Base-by-base conservation (phyloP, 2,888 invertebrate species). In the Caenorhabditis plicata region DNA sequence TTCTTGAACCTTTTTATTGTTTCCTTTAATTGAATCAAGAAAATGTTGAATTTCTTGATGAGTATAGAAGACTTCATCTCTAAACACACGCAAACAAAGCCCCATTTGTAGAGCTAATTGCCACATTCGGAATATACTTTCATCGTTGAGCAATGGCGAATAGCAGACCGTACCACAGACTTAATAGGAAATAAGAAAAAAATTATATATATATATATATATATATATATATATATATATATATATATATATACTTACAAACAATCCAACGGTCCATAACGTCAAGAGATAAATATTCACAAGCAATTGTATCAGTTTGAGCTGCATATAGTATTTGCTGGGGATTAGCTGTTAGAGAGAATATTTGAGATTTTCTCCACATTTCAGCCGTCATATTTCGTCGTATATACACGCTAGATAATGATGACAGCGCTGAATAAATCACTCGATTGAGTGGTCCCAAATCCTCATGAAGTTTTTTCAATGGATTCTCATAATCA, bases 181-280 rank as follows among this genome's bases (percentile, higher is more conserved):
- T 86, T 75, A 25, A 81, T 40, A 11, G 40, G n/a, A 22, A 0
- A 1, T 13, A 3, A 45, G 26, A 19, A 25, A 38, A 26, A 4
- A 25, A 46, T 13, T 23, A 15, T 27, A 5, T 11, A 5, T 25
- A n/a, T n/a, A n/a, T 3, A 26, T 7, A 42, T 15, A 42, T n/a
- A 26, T 23, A 13, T 15, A 17, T 42, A 26, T 42, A 4, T 42
- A 4, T 5, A 13, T 11, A n/a, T 8, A 15, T 19, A 31, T 29
- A 29, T 19, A 44, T 33, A 11, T n/a, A 39, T 11, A 31, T 44
- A 41, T 42, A 82, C 85, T 83, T 80, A 87, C 86, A 90, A 72
- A 96, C 90, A 23, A 98, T 89, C 94, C 95, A 99, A 77, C 92
- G 87, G 81, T 99, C 98, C 86, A 99, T 88, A 32, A 88, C 87